These are phyloP conservation scores for Lypha dubia DNA, from an alignment of 2,888 invertebrate genomes.

Conservation along the genomic window DNA sequence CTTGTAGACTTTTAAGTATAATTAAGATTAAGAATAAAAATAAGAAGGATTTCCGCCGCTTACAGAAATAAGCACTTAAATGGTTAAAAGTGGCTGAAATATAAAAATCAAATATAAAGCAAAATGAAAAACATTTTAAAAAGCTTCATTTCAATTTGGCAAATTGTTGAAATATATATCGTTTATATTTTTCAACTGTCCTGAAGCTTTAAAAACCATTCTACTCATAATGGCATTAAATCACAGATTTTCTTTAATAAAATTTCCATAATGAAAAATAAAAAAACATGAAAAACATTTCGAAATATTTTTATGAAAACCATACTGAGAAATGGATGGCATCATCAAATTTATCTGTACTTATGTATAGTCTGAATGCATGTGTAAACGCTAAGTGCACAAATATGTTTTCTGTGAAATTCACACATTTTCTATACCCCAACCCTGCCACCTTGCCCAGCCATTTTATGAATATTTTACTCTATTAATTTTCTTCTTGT, in stretches of 20 bases:
- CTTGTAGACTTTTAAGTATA: constrained; percentile 77
- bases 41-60: constrained; percentile 80
- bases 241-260: constrained; percentile 48
- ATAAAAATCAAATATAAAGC: neutral
- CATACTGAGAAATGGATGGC: constrained; percentile 58
- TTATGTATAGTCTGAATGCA: constrained; percentile 42
- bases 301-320: constrained; percentile 36
- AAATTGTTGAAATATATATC: constrained; percentile 43
- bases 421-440: constrained; percentile 57
- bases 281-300: constrained; percentile 16
- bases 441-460: neutral
- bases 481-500: constrained; percentile 49
- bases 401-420: constrained; percentile 80
- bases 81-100: constrained; percentile 63
- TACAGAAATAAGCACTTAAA: constrained; percentile 73
- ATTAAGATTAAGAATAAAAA: constrained; percentile 82
- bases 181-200: constrained; percentile 1
- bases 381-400: constrained; percentile 80
- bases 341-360: constrained; percentile 64
- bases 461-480: constrained; percentile 38
- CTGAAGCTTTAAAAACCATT: constrained; percentile 43
- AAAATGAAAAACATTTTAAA: constrained; percentile 25
- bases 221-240: constrained; percentile 60
- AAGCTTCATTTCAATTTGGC: constrained; percentile 50
- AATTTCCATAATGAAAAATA: constrained; percentile 21